Percentiles rank a stretch among this genome's conserved stretches.
These are phyloP conservation scores for Nesoenas mayeri DNA, from an alignment of 2,113 vertebrate species.

Conservation along the genomic window DNA sequence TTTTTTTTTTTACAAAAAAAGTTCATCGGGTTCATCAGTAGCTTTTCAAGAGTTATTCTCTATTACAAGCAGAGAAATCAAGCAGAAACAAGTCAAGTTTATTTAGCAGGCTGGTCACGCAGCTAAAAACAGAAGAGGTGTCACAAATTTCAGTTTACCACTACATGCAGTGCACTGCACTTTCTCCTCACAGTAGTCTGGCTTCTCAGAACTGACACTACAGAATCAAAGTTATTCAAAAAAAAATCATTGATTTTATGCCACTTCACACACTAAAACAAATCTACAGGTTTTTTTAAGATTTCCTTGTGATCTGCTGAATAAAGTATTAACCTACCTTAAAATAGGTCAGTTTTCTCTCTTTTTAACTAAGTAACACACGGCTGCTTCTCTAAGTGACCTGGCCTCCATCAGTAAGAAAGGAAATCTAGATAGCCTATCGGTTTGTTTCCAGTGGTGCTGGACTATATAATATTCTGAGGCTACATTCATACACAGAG, in stretches of 20 bases:
- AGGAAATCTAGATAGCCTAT: background rate
- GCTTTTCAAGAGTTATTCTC: background rate
- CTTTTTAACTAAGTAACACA: background rate
- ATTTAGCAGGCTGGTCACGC: background rate
- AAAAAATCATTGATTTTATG: background rate
- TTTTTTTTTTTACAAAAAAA: background rate
- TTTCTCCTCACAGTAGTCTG: background rate
- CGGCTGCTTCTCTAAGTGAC: background rate
- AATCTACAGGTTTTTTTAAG: background rate
- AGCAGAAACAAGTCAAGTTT: slow-evolving; percentile 7
- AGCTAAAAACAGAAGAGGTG: background rate
- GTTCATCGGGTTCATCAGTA: slow-evolving; percentile 6
- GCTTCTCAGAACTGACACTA: background rate
- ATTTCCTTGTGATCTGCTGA: background rate
- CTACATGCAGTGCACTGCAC: background rate
- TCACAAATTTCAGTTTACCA: background rate
- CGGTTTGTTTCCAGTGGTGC: background rate
- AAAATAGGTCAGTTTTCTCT: background rate
- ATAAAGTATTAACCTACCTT: background rate
- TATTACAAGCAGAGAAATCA: background rate
- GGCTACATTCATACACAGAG: background rate
- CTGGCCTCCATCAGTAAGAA: background rate
- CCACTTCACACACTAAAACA: background rate
- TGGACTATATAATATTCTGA: background rate
- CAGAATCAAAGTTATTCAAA: background rate